phyloP scores from a whole-genome alignment of 2,113 vertebrate genomes.

The Hippolais icterina region DNA sequence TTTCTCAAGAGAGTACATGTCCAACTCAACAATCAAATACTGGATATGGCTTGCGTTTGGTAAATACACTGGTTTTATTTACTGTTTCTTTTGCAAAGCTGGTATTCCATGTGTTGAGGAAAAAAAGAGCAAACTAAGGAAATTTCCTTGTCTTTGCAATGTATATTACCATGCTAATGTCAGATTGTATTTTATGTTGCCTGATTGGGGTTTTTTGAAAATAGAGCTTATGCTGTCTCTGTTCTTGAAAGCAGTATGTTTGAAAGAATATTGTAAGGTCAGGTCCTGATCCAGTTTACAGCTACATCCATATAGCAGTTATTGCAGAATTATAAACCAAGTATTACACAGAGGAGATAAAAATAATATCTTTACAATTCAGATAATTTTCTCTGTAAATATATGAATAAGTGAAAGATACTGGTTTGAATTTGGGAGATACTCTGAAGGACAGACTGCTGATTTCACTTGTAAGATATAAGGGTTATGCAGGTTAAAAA shows the following conservation, averaged over 20 bases:
- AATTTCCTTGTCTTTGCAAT: neutral
- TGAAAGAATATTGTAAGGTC: neutral
- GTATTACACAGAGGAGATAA: neutral
- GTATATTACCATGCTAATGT: fast-evolving
- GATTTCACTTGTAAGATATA: neutral
- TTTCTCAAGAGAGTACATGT: neutral
- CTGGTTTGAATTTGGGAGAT: neutral
- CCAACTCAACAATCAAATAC: neutral
- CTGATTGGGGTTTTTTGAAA: neutral
- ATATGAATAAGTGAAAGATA: neutral
- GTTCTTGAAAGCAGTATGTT: neutral
- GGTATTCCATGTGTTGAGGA: neutral
- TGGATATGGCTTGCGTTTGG: neutral
- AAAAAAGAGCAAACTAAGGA: neutral
- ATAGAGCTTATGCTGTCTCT: neutral
- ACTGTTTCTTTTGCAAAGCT: neutral
- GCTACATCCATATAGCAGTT: neutral
- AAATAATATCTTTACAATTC: neutral
- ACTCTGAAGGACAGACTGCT: neutral
- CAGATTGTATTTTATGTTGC: neutral
- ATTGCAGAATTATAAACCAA: neutral
- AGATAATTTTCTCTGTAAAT: neutral
- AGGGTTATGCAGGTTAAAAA: neutral
- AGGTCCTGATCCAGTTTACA: neutral
- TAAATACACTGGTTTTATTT: neutral